Evolutionary conservation across 1,140 invertebrate species (phyloP), one percentile per base, ranked within the genome.

Genomic region (Stegodyphus mimosarum): DNA sequence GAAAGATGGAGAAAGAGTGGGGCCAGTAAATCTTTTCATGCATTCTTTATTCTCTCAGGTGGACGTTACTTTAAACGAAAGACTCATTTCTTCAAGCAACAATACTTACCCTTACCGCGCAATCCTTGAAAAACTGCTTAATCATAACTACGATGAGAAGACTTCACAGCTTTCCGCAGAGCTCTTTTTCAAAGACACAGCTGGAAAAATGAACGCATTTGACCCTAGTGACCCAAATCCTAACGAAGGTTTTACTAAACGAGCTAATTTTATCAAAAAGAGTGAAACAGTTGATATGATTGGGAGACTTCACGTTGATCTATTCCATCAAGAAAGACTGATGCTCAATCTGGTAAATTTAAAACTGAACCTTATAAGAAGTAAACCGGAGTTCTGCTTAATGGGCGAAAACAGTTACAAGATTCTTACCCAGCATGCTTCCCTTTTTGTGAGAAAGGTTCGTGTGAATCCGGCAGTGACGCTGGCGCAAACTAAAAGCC

Each of bases 311-410:
- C 64, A 67, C 17, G 17, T 15, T 17, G 64, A 67, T n/a, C n/a
- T 67, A n/a, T 67, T 60, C 17, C 11, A 67, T 67, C 64, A 67
- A 18, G 64, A 67, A n/a, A 67, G 64, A n/a, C n/a, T 55, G 17
- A 53, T 74, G 15, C 15, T 33, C 15, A 55, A 55, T 74, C 17
- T 60, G 13, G 50, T 55, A 11, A 48, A 71, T 50, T 7, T 71
- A 6, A 71, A 71, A 71, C 2, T 71, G 10, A 71, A 71, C 3
- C 48, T 74, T 18, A 53, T 74, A 15, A 50, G 52, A 15, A 74
- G 15, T 18, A 74, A 74, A 55, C 51, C 51, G 52, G 51, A 53
- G 17, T 74, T 74, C n/a, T 71, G 69, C n/a, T 50, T 74, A 6
- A 74, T 74, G 69, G 69, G 69, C 6, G 18, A 48, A 71, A 33